Percentiles rank a stretch among this genome's conserved stretches.
These are phyloP conservation scores for Mylabris sibirica DNA, from an alignment of 2,888 invertebrate genomes.

Conservation along the genomic window DNA sequence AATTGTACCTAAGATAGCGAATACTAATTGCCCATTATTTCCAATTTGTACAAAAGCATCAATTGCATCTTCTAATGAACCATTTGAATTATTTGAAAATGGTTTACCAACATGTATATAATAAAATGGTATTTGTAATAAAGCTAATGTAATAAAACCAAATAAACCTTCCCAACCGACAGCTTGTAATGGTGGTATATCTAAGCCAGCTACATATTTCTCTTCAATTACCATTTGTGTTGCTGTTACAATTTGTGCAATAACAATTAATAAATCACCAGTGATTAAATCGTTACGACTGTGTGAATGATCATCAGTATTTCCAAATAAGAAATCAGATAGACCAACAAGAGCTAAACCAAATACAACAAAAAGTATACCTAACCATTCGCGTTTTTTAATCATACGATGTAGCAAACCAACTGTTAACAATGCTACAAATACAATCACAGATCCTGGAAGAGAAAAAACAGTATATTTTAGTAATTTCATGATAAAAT, in stretches of 20 bases:
- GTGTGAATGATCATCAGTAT: constrained; percentile 57
- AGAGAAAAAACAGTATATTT: too few species aligned
- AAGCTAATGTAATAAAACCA: constrained; percentile 70
- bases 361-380: constrained; percentile 74
- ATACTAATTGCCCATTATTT: constrained; percentile 68
- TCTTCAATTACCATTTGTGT: constrained; percentile 96
- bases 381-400: constrained; percentile 75
- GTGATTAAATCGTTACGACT: constrained; percentile 80
- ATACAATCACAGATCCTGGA: constrained; percentile 83
- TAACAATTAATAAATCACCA: constrained; percentile 77
- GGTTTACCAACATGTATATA: constrained; percentile 78
- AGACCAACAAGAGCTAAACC: constrained; percentile 78
- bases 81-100: constrained; percentile 77
- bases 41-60: constrained; percentile 87
- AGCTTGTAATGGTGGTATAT: constrained; percentile 89
- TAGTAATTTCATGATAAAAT: too few species aligned
- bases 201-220: constrained; percentile 82
- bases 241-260: constrained; percentile 83
- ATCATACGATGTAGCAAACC: constrained; percentile 76
- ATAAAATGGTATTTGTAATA: constrained; percentile 80
- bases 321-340: constrained; percentile 70
- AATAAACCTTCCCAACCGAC: constrained; percentile 87
- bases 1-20: constrained; percentile 77
- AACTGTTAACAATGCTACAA: constrained; percentile 87
- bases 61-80: constrained; percentile 81